Base-by-base conservation (phyloP, 2,888 invertebrate genomes). In the Coecobrya sp. region DNA sequence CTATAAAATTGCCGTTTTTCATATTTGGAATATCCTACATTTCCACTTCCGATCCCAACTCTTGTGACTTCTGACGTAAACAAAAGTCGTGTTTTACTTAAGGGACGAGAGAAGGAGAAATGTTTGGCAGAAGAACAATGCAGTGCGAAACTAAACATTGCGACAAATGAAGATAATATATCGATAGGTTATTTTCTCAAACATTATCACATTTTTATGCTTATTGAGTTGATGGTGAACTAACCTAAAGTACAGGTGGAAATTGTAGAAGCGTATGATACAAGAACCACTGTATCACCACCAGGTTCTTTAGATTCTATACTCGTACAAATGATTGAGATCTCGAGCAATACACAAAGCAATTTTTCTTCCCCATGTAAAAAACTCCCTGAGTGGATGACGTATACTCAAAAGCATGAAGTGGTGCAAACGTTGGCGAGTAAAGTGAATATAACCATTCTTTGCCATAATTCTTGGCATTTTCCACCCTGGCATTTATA, bases 401-500 rank as follows among this genome's bases (percentile, higher is more conserved):
- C 11, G 52, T 16, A 16, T 52, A 5, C 52, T 52, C 52, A 1
- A 10, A 52, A 49, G 11, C 11, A 49, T 49, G 4, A 13, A 13
- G 10, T 49, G 10, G 10, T 13, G 49, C 3, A 7, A 52, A 52
- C 10, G 22, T 62, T 8, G 62, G 25, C 1, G 62, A 55, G 49
- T 10, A 62, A 62, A 62, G 22, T 7, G 62, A 65, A 27, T 27
- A 30, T n/a, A 11, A 70, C 22, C 62, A 10, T 10, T 62, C 16
- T 36, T 0, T 36, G 30, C 36, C 70, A 36, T 70, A n/a, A 68
- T n/a, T 76, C 25, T 76, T 81, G 81, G 52, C 81, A 81, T 81
- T 81, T 81, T 55, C 55, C 10, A 1, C 1, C 19, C 27, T 81
- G 55, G 19, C 87, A 87, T 87, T 87, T 87, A n/a, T 5, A 36